These are phyloP conservation scores for Acleris emargana DNA, from an alignment of 2,888 invertebrate species.

Conservation along the genomic window DNA sequence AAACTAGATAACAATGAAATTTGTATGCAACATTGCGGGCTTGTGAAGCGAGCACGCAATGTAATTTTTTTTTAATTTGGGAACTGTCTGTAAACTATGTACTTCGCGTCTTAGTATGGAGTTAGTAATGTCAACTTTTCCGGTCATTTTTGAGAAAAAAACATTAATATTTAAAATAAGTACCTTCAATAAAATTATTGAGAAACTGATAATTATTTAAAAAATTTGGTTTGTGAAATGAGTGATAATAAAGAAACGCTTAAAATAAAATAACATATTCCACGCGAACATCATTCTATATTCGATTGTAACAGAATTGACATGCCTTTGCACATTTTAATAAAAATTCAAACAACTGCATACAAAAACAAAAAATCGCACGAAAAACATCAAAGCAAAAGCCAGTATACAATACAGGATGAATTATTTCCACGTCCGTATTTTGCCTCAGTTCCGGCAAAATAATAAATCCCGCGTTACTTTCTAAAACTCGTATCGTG, in stretches of 20 bases:
- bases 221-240: no score
- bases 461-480: constrained; percentile 17
- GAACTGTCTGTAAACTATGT: no score
- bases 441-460: constrained; percentile 23
- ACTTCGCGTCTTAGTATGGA: no score
- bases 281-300: not conserved
- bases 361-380: constrained; percentile 21
- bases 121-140: no score
- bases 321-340: constrained; percentile 10
- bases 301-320: constrained; percentile 6
- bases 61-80: no score
- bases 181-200: no score
- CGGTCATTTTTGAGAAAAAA: no score
- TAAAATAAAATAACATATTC: not conserved
- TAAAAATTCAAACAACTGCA: constrained; percentile 25
- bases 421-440: constrained; percentile 31
- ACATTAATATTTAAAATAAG: no score
- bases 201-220: no score
- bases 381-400: constrained; percentile 36
- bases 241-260: not conserved
- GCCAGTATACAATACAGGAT: constrained; percentile 29
- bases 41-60: no score
- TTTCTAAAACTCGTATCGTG: constrained; percentile 1
- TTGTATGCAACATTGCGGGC: no score
- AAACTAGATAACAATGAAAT: no score